These are phyloP conservation scores for Euwallacea fornicatus DNA, from an alignment of 1,140 invertebrate genomes.

Conservation along the genomic window DNA sequence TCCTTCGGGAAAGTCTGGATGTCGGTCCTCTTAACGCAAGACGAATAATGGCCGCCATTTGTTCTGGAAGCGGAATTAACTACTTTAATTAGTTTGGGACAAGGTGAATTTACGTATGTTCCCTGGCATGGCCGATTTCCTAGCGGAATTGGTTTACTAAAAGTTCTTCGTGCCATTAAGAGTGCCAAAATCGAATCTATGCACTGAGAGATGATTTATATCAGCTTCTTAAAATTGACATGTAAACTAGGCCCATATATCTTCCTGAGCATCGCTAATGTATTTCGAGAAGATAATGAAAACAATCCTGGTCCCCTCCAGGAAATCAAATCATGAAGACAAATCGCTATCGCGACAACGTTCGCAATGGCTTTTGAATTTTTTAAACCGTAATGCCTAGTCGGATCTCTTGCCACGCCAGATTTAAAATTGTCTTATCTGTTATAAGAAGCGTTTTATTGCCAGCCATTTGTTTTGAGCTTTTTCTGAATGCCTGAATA, in stretches of 20 bases:
- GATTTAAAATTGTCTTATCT: constrained; percentile 22
- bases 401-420: constrained; percentile 8
- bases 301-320: constrained; percentile 19
- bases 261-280: constrained; percentile 11
- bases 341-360: constrained; percentile 19
- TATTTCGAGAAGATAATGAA: constrained; percentile 25
- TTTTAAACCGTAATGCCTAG: constrained; percentile 22
- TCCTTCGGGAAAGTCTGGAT: constrained; percentile 7
- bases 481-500: constrained; percentile 5
- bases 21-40: constrained; percentile 27
- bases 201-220: background rate
- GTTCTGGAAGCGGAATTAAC: constrained; percentile 53
- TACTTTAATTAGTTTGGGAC: constrained; percentile 55
- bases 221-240: background rate
- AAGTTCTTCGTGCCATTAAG: constrained; percentile 12
- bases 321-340: constrained; percentile 29
- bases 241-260: constrained; percentile 10
- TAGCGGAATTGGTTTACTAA: constrained; percentile 12
- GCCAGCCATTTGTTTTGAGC: constrained; percentile 12
- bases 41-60: constrained; percentile 50
- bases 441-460: constrained; percentile 17
- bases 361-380: constrained; percentile 25
- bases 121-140: constrained; percentile 49
- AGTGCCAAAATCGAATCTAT: background rate
- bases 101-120: constrained; percentile 52